A percentile compares a stretch with the other conserved stretches of the same genome.
Conservation (phyloP, 2,797 vertebrate genomes). For the Euphonia xanthogaster region DNA sequence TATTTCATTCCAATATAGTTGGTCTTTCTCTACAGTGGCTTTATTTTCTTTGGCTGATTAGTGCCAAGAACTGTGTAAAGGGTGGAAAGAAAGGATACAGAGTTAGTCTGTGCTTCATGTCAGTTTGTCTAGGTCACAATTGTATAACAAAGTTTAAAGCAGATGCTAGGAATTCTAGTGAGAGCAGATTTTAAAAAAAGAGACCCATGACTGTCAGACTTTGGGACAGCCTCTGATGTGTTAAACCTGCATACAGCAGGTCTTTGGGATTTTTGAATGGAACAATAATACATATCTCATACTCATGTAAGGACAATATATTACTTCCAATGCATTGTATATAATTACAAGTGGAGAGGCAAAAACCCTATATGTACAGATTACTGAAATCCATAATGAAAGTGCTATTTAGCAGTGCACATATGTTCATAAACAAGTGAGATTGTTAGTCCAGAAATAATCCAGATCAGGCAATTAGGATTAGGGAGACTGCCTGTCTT, state of each 20-base stretch:
- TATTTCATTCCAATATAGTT: not conserved
- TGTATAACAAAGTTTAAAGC: not conserved
- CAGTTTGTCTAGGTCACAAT: not conserved
- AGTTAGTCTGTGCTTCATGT: not conserved
- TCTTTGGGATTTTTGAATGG: not conserved
- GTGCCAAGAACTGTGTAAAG: not conserved
- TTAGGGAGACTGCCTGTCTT: not conserved
- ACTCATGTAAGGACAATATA: not conserved
- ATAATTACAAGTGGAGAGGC: not conserved
- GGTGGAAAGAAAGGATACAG: not conserved
- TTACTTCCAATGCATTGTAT: not conserved
- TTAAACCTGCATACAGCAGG: not conserved
- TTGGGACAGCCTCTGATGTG: not conserved
- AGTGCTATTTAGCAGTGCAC: not conserved
- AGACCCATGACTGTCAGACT: not conserved
- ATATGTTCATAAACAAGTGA: not conserved
- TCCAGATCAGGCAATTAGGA: not conserved
- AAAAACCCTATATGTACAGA: not conserved
- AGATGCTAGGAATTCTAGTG: not conserved
- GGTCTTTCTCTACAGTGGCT: not conserved
- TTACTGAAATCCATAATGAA: not conserved
- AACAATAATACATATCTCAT: not conserved
- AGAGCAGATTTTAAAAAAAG: not conserved
- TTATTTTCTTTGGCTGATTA: not conserved
- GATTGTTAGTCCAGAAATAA: not conserved